Evolutionary conservation across 2,113 vertebrate species (phyloP).

Genomic region (Hepsetus odoe): DNA sequence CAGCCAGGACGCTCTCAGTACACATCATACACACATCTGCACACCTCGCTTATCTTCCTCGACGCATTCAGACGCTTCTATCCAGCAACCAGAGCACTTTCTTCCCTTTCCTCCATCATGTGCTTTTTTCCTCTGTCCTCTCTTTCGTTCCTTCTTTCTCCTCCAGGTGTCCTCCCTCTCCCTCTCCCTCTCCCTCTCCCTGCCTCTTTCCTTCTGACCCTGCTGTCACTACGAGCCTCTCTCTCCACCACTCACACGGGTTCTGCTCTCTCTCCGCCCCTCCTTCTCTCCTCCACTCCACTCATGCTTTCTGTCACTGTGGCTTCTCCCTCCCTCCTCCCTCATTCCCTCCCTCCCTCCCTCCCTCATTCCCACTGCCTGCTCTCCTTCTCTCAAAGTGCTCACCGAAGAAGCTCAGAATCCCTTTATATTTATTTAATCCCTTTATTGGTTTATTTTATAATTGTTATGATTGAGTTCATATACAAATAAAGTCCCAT

Average conservation of each 20-base stretch:
- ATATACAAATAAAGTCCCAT: no score
- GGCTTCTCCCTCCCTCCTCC: neutral
- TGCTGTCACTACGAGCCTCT: constrained; percentile 45
- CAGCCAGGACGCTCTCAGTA: constrained; percentile 20
- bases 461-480: no score
- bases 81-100: constrained; percentile 28
- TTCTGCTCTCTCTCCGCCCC: constrained; percentile 51
- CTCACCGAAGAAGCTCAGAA: no score
- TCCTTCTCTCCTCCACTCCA: constrained; percentile 46
- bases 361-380: constrained; percentile 53
- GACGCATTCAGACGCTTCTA: constrained; percentile 15
- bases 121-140: constrained; percentile 32
- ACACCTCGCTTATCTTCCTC: neutral
- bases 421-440: no score
- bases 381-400: constrained; percentile 38
- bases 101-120: constrained; percentile 56
- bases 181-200: neutral
- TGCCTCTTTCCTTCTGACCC: constrained; percentile 26
- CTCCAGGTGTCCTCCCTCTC: constrained; percentile 31
- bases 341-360: constrained; percentile 45
- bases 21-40: constrained; percentile 19
- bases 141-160: constrained; percentile 1
- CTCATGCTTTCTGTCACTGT: constrained; percentile 44
- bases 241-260: constrained; percentile 33
- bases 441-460: no score